A percentile compares a stretch with the other conserved stretches of the same genome.
Evolutionary conservation across 2,888 invertebrate genomes (phyloP).

Genomic region (Pedicia rivosa): DNA sequence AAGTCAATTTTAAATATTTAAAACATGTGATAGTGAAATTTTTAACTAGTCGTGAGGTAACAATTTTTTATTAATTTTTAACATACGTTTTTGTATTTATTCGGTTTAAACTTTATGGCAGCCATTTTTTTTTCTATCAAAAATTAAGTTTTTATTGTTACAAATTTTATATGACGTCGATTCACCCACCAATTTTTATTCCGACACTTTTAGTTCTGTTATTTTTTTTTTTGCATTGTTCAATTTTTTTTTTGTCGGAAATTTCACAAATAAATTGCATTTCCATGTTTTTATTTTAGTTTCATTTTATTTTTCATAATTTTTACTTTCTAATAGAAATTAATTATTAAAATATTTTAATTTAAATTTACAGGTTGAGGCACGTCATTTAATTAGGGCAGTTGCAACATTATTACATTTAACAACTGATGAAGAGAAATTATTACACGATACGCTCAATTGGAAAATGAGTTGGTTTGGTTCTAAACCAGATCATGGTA

Average conservation of each 20-base stretch:
- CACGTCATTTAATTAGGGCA: slow-evolving; percentile 76
- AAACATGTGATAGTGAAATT: slow-evolving; percentile 90
- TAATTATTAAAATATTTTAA: slow-evolving; percentile 10
- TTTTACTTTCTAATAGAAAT: neutral
- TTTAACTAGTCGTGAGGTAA: slow-evolving; percentile 65
- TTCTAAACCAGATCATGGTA: slow-evolving; percentile 38
- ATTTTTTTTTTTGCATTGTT: neutral
- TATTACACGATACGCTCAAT: slow-evolving; percentile 41
- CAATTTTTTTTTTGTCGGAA: neutral
- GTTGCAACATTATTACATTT: slow-evolving; percentile 71
- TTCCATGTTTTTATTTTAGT: slow-evolving; percentile 4
- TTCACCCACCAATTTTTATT: too few relatives aligned
- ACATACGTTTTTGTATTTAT: too few relatives aligned
- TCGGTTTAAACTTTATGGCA: too few relatives aligned
- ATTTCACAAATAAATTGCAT: slow-evolving; percentile 1
- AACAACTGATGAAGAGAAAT: slow-evolving; percentile 70
- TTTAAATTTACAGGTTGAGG: slow-evolving; percentile 38
- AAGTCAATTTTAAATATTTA: slow-evolving; percentile 70
- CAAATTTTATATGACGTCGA: too few relatives aligned
- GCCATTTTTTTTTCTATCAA: too few relatives aligned
- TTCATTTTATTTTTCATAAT: slow-evolving; percentile 6
- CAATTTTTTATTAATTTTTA: too few relatives aligned
- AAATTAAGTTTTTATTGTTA: too few relatives aligned
- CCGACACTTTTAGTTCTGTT: too few relatives aligned
- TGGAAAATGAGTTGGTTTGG: slow-evolving; percentile 36